phyloP scores from a whole-genome alignment of 2,113 vertebrate genomes.

The Bettongia penicillata region DNA sequence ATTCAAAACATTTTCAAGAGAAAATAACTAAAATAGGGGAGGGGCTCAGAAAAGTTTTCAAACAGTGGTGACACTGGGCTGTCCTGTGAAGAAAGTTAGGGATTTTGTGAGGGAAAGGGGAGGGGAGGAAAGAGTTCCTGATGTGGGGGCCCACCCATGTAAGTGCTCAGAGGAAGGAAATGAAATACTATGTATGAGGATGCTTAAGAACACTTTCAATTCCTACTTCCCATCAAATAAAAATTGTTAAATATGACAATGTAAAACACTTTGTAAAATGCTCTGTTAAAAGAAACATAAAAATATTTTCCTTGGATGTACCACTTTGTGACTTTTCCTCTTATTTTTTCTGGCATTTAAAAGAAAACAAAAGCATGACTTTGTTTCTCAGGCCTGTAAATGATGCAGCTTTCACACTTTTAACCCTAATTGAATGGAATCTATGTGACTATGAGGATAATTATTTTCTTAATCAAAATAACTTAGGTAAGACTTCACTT shows the following conservation, averaged over 20 bases:
- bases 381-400: not conserved
- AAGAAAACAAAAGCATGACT: not conserved
- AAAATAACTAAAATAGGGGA: not conserved
- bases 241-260: not conserved
- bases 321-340: not conserved
- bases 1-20: not conserved
- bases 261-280: not conserved
- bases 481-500: not conserved
- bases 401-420: not conserved
- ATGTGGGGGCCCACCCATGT: not conserved
- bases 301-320: not conserved
- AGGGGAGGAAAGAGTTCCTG: not conserved
- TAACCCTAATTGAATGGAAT: not conserved
- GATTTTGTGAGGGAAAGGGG: not conserved
- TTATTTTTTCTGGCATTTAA: not conserved
- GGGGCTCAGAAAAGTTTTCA: not conserved
- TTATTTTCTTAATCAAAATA: not conserved
- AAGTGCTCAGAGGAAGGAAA: not conserved
- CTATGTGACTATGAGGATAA: not conserved
- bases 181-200: not conserved
- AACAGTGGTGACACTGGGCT: not conserved
- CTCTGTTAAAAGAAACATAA: not conserved
- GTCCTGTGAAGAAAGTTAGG: not conserved
- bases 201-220: not conserved
- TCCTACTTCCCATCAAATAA: not conserved